A percentile compares a stretch with the other conserved stretches of the same genome.
These are phyloP conservation scores for Chroicocephalus ridibundus DNA, from an alignment of 2,113 vertebrate species.

Conservation along the genomic window DNA sequence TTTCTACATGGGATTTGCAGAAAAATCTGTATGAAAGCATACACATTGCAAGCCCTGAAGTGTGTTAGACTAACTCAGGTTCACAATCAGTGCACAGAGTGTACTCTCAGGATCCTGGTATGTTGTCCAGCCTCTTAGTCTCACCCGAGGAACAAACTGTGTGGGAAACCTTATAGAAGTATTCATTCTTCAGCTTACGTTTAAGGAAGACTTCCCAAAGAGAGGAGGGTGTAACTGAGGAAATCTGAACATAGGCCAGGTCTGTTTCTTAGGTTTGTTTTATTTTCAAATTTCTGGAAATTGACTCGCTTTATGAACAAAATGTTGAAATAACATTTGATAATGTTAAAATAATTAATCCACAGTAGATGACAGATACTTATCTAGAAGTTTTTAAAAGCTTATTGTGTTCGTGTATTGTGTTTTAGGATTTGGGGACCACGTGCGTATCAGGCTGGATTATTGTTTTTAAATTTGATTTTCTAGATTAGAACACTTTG, in stretches of 20 bases:
- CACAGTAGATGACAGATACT: background rate
- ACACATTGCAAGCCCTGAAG: background rate
- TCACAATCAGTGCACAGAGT: no score
- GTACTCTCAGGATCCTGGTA: background rate
- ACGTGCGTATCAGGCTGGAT: background rate
- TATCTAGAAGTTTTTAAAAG: background rate
- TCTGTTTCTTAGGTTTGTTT: background rate
- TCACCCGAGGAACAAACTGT: background rate
- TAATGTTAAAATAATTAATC: background rate
- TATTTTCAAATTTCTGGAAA: background rate
- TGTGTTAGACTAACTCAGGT: background rate
- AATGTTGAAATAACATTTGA: background rate
- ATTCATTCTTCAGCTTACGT: background rate
- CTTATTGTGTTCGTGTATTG: background rate
- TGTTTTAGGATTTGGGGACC: background rate
- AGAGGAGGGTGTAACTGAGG: background rate
- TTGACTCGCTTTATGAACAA: background rate
- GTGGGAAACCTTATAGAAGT: background rate
- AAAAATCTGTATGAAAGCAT: rapidly evolving
- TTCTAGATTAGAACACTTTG: background rate
- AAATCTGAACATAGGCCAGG: background rate
- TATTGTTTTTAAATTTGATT: background rate
- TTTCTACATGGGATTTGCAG: background rate
- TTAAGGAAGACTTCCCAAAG: background rate
- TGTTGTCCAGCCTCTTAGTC: background rate